Percentiles rank a stretch among this genome's conserved stretches.
These are phyloP conservation scores for Leucophenga maculata DNA, from an alignment of 2,888 invertebrate species.

Conservation along the genomic window DNA sequence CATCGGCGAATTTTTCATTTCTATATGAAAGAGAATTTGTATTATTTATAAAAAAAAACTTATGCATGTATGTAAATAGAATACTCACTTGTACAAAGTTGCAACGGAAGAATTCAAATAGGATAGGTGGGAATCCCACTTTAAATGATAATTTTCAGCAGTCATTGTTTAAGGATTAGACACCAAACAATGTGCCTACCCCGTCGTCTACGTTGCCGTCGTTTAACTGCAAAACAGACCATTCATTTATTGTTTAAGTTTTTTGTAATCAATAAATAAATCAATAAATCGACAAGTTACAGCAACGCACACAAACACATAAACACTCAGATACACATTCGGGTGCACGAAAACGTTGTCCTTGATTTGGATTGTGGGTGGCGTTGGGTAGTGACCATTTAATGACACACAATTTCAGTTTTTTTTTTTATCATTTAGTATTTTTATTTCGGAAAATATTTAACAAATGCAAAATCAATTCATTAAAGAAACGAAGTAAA, in stretches of 20 bases:
- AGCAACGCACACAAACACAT: constrained; percentile 17
- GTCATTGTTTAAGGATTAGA: constrained; percentile 55
- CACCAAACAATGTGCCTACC: constrained; percentile 5
- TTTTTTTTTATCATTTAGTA: too few relatives aligned
- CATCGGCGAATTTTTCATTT: constrained; percentile 87
- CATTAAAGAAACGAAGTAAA: too few relatives aligned
- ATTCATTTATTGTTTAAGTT: neutral
- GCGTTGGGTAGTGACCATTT: neutral
- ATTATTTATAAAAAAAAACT: too few relatives aligned
- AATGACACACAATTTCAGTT: too few relatives aligned
- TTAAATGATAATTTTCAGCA: constrained; percentile 87
- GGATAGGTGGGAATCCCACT: constrained; percentile 89
- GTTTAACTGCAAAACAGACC: neutral
- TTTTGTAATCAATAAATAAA: constrained; percentile 43
- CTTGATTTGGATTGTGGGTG: neutral
- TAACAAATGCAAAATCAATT: too few relatives aligned
- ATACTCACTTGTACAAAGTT: constrained; percentile 75
- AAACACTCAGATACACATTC: neutral
- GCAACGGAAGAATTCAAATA: constrained; percentile 88
- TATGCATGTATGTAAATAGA: too few relatives aligned
- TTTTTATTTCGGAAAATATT: too few relatives aligned
- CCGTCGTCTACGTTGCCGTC: neutral
- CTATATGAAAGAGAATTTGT: constrained; percentile 69
- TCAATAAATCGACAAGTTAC: constrained; percentile 42
- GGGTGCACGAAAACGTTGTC: too few relatives aligned